Evolutionary conservation across 2,888 invertebrate species (phyloP).

Genomic region (Embidobia sp.): DNA sequence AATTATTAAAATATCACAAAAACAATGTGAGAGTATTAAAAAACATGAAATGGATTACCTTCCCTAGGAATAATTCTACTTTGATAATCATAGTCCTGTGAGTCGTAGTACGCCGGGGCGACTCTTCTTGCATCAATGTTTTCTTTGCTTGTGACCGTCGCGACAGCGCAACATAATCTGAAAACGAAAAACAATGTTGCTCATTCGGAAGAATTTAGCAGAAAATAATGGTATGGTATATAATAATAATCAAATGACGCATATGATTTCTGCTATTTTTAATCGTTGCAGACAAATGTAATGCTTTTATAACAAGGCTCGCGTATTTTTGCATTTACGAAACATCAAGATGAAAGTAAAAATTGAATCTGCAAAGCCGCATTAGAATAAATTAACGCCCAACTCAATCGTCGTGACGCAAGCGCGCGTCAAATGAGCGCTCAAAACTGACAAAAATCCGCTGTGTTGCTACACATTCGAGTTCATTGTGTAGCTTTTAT

Average conservation of each 20-base stretch:
- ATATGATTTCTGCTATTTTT: background rate
- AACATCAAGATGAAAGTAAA: conserved; percentile 51
- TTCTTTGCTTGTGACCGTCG: conserved; percentile 82
- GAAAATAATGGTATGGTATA: too few species aligned
- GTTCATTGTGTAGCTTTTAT: conserved; percentile 28
- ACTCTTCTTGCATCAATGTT: conserved; percentile 86
- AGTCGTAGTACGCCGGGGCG: conserved; percentile 86
- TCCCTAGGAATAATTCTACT: conserved; percentile 67
- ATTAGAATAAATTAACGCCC: conserved; percentile 45
- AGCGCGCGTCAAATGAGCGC: conserved; percentile 8
- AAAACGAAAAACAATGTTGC: conserved; percentile 72
- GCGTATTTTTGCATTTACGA: conserved; percentile 45
- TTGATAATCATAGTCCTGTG: conserved; percentile 70
- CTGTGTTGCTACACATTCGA: conserved; percentile 33
- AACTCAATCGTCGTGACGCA: conserved; percentile 29
- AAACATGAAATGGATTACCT: too few species aligned
- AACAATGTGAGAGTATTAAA: too few species aligned
- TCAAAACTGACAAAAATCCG: conserved; percentile 35
- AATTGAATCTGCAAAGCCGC: conserved; percentile 23
- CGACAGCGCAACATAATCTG: conserved; percentile 83
- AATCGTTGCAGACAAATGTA: too few species aligned
- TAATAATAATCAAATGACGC: background rate
- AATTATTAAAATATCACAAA: too few species aligned
- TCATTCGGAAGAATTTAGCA: too few species aligned
- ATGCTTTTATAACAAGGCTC: conserved; percentile 36